Evolutionary conservation across 2,797 vertebrate species (phyloP).

Genomic region (Xenops minutus): DNA sequence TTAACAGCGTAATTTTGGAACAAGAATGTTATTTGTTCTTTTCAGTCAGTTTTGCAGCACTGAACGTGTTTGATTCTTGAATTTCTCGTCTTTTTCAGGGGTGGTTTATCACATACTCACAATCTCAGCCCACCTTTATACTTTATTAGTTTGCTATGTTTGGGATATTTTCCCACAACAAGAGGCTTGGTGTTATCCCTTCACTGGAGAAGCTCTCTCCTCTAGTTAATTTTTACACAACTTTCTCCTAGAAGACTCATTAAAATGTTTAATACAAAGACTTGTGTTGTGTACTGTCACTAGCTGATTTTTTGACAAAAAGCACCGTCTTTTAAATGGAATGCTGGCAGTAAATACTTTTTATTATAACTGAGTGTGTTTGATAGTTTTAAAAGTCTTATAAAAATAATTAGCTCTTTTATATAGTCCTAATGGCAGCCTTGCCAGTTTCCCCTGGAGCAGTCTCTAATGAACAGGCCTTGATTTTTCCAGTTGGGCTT

Average conservation of each 20-base stretch:
- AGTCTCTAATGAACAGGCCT: constrained; percentile 78
- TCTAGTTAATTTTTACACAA: not conserved
- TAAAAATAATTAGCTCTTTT: constrained; percentile 78
- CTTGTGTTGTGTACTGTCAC: not conserved
- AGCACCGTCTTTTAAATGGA: constrained; percentile 45
- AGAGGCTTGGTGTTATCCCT: not conserved
- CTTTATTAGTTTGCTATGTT: not conserved
- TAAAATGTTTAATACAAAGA: not conserved
- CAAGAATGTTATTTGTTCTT: not conserved
- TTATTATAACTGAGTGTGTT: constrained; percentile 57
- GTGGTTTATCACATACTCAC: accelerated
- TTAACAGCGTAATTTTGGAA: not conserved
- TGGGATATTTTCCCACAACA: not conserved
- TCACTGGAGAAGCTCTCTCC: not conserved
- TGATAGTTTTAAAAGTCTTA: constrained; percentile 72
- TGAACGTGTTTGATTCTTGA: not conserved
- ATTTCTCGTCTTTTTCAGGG: not conserved
- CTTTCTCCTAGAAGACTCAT: not conserved
- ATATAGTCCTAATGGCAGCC: constrained; percentile 73
- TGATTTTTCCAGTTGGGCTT: constrained; percentile 75
- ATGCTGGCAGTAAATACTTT: constrained; percentile 59
- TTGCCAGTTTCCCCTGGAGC: constrained; percentile 76
- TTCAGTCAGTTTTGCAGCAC: not conserved
- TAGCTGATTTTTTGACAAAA: constrained; percentile 6
- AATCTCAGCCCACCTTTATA: not conserved